Percentiles rank a stretch among this genome's conserved stretches.
phyloP scores from a whole-genome alignment of 2,888 invertebrate species.

The Branchellion lobata region DNA sequence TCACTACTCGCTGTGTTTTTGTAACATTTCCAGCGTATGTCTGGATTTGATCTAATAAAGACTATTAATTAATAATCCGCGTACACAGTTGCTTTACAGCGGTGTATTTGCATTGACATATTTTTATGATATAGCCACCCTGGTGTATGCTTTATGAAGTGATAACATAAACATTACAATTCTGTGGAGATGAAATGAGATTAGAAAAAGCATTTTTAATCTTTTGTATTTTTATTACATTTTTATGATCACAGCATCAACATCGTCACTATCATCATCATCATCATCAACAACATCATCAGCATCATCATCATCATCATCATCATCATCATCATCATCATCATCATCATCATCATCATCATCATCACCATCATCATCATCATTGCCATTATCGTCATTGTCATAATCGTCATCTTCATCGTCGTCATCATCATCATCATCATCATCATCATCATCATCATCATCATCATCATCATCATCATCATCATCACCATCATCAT shows the following conservation, averaged over 20 bases:
- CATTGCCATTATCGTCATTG: neutral
- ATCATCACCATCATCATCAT: constrained; percentile 37
- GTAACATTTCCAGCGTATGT: too few relatives aligned
- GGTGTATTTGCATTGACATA: too few relatives aligned
- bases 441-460: constrained; percentile 44
- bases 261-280: too few relatives aligned
- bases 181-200: too few relatives aligned
- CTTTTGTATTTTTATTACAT: neutral
- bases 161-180: too few relatives aligned
- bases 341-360: constrained; percentile 45
- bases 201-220: neutral
- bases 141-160: too few relatives aligned
- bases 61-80: too few relatives aligned
- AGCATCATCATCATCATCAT: constrained; percentile 38
- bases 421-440: constrained; percentile 41
- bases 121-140: too few relatives aligned
- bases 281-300: neutral
- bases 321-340: constrained; percentile 44
- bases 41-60: too few relatives aligned
- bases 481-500: constrained; percentile 43
- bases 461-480: constrained; percentile 45
- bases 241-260: neutral
- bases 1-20: too few relatives aligned
- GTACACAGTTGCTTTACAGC: too few relatives aligned
- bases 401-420: neutral